Evolutionary conservation across 2,113 vertebrate genomes (phyloP), one percentile per base, ranked within the genome.

Genomic region (Alligator sinensis): DNA sequence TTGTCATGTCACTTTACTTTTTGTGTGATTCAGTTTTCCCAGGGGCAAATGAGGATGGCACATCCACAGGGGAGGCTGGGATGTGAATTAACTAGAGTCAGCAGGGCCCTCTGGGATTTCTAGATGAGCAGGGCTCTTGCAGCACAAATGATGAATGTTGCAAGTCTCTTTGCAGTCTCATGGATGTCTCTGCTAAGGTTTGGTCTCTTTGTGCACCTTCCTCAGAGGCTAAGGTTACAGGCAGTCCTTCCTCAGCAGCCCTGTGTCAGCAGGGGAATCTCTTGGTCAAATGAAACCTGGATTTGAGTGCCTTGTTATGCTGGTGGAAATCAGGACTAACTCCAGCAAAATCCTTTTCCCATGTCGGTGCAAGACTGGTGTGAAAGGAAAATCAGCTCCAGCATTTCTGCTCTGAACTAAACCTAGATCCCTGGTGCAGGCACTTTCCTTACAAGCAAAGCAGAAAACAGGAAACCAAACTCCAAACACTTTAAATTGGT

Each of bases 311-410:
- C 57, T 83, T 84, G 82, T 89, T 28, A 0, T 93, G 19, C 72
- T 93, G 91, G 28, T 83, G 91, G 70, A 28, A 30, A 88, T 89
- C 94, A 90, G 90, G 86, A 72, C 64, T 90, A 88, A 2, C 90
- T 93, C 90, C 1, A 2, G 91, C 92, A 92, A 82, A 90, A 90
- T 57, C 62, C 88, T 84, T 4, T 10, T 92, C 91, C 70, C 86
- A 64, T 4, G 47, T 25, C 34, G 61, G 22, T 96, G 96, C 95
- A 78, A n/a, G 80, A 92, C 96, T 72, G 90, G 95, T 95, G 94
- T 72, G 87, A 93, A 91, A 76, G 38, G 60, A 90, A 28, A 90
- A 63, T 78, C 90, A 61, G 59, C 66, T 77, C 82, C 94, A 85
- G 92, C 86, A 84, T 91, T 9, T 84, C 34, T 8, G 81, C 74